phyloP scores from a whole-genome alignment of 2,888 invertebrate genomes.

The Strigamia crassipes region DNA sequence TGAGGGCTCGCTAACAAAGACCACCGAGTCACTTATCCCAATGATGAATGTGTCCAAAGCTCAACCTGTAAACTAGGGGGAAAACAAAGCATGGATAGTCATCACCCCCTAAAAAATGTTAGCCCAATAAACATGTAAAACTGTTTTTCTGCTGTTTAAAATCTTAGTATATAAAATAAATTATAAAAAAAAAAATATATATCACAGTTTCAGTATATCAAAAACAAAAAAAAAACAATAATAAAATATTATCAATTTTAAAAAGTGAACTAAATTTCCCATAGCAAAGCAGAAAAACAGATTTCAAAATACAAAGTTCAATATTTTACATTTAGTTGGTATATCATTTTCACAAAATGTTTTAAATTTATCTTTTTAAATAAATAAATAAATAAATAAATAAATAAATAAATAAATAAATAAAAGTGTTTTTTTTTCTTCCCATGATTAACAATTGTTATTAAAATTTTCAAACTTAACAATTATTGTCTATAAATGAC shows the following conservation, averaged over 20 bases:
- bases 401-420: not conserved
- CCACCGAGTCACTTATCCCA: constrained; percentile 47
- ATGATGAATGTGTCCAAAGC: constrained; percentile 46
- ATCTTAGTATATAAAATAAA: not conserved
- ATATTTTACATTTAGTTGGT: constrained; percentile 25
- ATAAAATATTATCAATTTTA: not conserved
- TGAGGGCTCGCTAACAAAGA: constrained; percentile 47
- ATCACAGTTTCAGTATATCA: not conserved
- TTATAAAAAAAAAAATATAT: not conserved
- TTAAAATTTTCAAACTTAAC: not conserved
- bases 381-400: too few species aligned
- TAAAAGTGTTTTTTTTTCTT: not conserved
- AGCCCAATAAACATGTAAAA: not conserved
- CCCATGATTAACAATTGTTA: not conserved
- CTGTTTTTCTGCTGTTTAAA: constrained; percentile 18
- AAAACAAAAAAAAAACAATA: not conserved
- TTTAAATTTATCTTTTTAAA: not conserved
- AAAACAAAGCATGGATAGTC: constrained; percentile 50
- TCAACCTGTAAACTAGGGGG: constrained; percentile 51
- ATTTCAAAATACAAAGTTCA: constrained; percentile 18
- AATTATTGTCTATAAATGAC: constrained; percentile 24
- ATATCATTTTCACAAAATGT: constrained; percentile 26
- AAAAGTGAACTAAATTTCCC: not conserved
- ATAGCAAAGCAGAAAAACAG: constrained; percentile 24
- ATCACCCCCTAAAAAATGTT: constrained; percentile 45